These are phyloP conservation scores for Coleophora deauratella DNA, from an alignment of 2,888 invertebrate genomes.

Conservation along the genomic window DNA sequence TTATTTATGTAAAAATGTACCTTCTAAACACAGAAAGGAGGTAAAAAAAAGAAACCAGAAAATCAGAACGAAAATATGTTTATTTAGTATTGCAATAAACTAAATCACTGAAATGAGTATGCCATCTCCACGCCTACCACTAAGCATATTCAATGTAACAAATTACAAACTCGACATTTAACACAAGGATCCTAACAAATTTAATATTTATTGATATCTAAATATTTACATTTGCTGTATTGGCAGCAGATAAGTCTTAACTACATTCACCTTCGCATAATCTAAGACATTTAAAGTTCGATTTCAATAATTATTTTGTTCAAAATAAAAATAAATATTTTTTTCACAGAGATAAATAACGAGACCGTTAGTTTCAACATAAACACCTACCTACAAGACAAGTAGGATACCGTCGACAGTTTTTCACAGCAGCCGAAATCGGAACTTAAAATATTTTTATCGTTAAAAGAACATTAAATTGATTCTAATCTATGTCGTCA, in stretches of 20 bases:
- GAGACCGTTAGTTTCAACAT: no score
- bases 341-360: no score
- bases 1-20: no score
- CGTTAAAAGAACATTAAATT: constrained; percentile 25
- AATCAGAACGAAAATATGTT: constrained; percentile 65
- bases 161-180: constrained; percentile 36
- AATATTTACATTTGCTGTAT: constrained; percentile 61
- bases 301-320: constrained; percentile 1
- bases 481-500: constrained; percentile 51
- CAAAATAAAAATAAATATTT: background rate
- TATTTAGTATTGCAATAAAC: constrained; percentile 42
- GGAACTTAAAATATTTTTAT: constrained; percentile 28
- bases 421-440: constrained; percentile 42
- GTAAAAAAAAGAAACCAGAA: no score
- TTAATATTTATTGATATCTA: constrained; percentile 27
- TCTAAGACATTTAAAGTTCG: constrained; percentile 1
- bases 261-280: constrained; percentile 50
- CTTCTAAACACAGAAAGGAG: no score
- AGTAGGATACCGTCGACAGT: constrained; percentile 1
- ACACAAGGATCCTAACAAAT: constrained; percentile 41
- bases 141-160: constrained; percentile 51
- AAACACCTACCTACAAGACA: no score
- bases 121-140: constrained; percentile 44
- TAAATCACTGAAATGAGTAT: constrained; percentile 63
- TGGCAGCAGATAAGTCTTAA: constrained; percentile 47